Evolutionary conservation across 2,797 vertebrate genomes (phyloP).

Genomic region (Trematomus bernacchii): DNA sequence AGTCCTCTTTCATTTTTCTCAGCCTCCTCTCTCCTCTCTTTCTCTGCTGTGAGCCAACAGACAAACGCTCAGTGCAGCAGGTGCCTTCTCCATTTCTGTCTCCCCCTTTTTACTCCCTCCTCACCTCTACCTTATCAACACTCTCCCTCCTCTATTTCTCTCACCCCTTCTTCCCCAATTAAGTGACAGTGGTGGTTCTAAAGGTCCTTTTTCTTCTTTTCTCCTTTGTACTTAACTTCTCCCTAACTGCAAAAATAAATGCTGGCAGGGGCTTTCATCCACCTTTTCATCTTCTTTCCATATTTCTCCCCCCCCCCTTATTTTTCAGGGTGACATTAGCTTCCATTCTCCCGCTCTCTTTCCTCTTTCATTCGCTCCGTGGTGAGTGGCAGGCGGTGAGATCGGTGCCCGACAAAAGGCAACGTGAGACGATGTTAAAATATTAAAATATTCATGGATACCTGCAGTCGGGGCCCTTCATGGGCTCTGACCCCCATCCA

Average conservation of each 20-base stretch:
- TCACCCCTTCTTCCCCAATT: constrained; percentile 12
- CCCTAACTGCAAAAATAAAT: not conserved
- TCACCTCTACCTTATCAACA: constrained; percentile 10
- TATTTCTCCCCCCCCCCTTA: constrained; percentile 7
- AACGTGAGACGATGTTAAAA: constrained; percentile 81
- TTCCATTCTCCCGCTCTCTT: not conserved
- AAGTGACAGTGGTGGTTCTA: constrained; percentile 43
- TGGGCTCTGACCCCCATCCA: constrained; percentile 52
- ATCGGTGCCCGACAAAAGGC: constrained; percentile 77
- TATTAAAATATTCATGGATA: constrained; percentile 84
- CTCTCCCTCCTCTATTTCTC: constrained; percentile 24
- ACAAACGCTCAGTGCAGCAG: constrained; percentile 3
- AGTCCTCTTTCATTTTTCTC: constrained; percentile 2
- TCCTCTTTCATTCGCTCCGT: constrained; percentile 21
- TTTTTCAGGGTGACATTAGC: constrained; percentile 5
- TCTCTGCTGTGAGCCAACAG: constrained; percentile 8
- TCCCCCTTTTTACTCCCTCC: not conserved
- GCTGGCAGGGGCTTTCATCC: constrained; percentile 10
- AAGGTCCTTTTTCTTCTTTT: constrained; percentile 10
- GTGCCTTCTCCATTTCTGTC: constrained; percentile 3
- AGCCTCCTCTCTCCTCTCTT: not conserved
- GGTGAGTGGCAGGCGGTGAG: constrained; percentile 59
- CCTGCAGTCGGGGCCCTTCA: constrained; percentile 59
- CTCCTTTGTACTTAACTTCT: not conserved
- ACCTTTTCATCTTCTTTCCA: not conserved